phyloP scores from a whole-genome alignment of 2,797 vertebrate genomes.

The Gorsachius magnificus region DNA sequence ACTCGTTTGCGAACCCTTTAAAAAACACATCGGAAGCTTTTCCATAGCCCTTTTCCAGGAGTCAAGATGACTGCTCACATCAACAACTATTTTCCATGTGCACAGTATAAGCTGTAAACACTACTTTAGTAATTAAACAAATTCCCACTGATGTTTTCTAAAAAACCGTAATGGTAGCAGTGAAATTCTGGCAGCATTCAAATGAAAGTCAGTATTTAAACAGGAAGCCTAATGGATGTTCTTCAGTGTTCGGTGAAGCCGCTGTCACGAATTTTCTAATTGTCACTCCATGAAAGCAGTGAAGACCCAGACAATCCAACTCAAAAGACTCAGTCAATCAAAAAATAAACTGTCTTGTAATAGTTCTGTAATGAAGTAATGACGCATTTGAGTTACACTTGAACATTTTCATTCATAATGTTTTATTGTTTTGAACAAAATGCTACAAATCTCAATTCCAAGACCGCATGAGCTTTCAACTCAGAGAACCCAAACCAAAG shows the following conservation, averaged over 20 bases:
- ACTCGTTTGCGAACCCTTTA: not conserved
- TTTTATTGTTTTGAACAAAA: not conserved
- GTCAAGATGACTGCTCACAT: not conserved
- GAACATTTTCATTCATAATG: not conserved
- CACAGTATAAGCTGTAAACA: not conserved
- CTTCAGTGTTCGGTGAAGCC: not conserved
- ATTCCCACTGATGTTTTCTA: not conserved
- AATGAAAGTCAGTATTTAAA: not conserved
- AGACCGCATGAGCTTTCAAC: not conserved
- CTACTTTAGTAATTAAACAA: not conserved
- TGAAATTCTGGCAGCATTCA: not conserved
- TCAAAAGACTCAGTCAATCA: not conserved
- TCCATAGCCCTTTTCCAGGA: not conserved
- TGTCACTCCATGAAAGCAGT: not conserved
- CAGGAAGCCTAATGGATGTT: not conserved
- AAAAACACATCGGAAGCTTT: not conserved
- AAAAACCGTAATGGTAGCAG: not conserved
- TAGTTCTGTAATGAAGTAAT: not conserved
- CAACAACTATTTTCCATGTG: not conserved
- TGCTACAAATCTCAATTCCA: not conserved
- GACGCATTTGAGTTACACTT: not conserved
- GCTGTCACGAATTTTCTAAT: not conserved
- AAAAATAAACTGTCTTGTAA: not conserved
- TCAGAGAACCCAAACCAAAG: not conserved
- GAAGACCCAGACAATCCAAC: not conserved